These are phyloP conservation scores for Penaeus japonicus DNA, from an alignment of 1,140 invertebrate species.

Conservation along the genomic window DNA sequence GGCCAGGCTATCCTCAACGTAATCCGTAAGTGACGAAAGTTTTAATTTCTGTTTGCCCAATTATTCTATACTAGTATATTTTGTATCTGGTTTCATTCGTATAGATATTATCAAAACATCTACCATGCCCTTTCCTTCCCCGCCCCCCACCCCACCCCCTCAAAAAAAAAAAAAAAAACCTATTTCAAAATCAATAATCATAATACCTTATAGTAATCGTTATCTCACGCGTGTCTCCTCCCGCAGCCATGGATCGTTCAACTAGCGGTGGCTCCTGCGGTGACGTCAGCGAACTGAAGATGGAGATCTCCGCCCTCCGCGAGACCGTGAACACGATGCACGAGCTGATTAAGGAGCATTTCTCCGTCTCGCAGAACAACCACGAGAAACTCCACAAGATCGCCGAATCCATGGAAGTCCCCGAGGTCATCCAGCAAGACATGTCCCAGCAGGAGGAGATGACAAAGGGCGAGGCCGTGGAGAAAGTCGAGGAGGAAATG, in stretches of 20 bases:
- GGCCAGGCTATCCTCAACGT: constrained; percentile 38
- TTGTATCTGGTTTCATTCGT: background rate
- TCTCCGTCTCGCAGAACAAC: background rate
- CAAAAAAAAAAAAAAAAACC: too few relatives aligned
- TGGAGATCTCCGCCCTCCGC: background rate
- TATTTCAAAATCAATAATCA: too few relatives aligned
- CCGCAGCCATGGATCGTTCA: background rate
- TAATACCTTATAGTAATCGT: too few relatives aligned
- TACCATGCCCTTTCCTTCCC: too few relatives aligned
- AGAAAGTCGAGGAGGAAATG: background rate
- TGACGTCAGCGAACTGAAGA: background rate
- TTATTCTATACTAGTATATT: background rate
- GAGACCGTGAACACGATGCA: background rate
- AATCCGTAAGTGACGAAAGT: constrained; percentile 14
- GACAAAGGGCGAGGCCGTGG: background rate
- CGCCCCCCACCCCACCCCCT: too few relatives aligned
- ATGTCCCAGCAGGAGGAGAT: background rate
- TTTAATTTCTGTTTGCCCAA: background rate
- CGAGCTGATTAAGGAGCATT: background rate
- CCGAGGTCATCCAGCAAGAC: background rate
- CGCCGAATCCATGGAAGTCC: background rate
- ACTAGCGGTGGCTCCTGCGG: background rate
- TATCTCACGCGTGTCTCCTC: background rate
- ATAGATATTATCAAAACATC: too few relatives aligned
- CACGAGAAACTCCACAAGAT: constrained; percentile 1